Conservation (phyloP, 2,888 invertebrate species). For the Trileptium ribeirensis region DNA sequence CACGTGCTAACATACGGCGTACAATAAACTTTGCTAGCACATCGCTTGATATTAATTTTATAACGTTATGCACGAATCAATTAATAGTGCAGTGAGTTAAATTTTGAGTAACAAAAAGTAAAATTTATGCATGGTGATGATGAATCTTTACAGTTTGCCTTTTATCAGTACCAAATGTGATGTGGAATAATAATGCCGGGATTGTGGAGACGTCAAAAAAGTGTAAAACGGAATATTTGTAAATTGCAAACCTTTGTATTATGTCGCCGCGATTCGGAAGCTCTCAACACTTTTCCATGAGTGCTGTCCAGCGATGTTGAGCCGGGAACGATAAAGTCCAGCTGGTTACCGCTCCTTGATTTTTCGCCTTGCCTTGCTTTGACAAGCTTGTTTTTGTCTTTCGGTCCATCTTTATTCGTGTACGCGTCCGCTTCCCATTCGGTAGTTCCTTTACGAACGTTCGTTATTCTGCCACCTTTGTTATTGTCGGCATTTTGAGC, state of each 20-base stretch:
- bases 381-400: not conserved
- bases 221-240: too few species aligned
- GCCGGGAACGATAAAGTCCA: not conserved
- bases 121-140: too few species aligned
- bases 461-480: not conserved
- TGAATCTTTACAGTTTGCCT: too few species aligned
- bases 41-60: too few species aligned
- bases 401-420: not conserved
- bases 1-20: too few species aligned
- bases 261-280: not conserved
- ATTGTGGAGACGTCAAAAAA: too few species aligned
- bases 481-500: not conserved
- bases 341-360: not conserved
- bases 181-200: too few species aligned
- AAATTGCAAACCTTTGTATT: not conserved
- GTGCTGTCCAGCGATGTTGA: not conserved
- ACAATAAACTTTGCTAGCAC: too few species aligned
- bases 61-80: too few species aligned
- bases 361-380: not conserved
- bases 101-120: too few species aligned
- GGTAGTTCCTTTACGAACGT: not conserved
- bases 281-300: not conserved
- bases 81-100: too few species aligned
- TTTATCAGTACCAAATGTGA: too few species aligned
- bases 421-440: not conserved